Percentiles rank a stretch among this genome's conserved stretches.
Evolutionary conservation across 2,797 vertebrate genomes (phyloP).

Genomic region (Urosaurus nigricauda): DNA sequence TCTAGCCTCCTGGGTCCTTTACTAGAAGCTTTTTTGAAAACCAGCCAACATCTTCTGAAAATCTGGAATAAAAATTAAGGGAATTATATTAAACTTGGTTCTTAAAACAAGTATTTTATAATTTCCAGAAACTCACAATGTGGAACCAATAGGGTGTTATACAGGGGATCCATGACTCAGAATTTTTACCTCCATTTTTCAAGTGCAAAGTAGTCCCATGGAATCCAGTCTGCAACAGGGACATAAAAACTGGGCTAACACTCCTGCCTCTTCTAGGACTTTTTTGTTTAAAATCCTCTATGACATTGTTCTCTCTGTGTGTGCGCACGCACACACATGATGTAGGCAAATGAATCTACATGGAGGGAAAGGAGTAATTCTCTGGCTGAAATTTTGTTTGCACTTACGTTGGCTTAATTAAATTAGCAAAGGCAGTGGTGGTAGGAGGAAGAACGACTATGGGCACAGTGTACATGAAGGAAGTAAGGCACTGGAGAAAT

Average conservation of each 20-base stretch:
- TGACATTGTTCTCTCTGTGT: background rate
- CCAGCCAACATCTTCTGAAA: conserved; percentile 97
- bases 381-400: background rate
- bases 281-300: background rate
- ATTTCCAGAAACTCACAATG: background rate
- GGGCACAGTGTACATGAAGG: too few species aligned
- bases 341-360: background rate
- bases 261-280: background rate
- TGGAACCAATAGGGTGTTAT: background rate
- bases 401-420: too few species aligned
- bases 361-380: background rate
- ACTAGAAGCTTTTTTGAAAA: conserved; percentile 99
- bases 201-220: background rate
- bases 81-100: conserved; percentile 53
- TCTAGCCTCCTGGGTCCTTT: conserved; percentile 97
- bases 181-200: background rate
- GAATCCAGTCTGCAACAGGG: background rate
- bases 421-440: too few species aligned
- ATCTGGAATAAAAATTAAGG: conserved; percentile 84
- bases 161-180: background rate
- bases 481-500: too few species aligned
- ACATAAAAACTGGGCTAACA: background rate
- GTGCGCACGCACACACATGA: too few species aligned
- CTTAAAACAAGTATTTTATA: background rate
- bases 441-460: too few species aligned